Percentiles rank a stretch among this genome's conserved stretches.
These are phyloP conservation scores for Melanophora roralis DNA, from an alignment of 2,888 invertebrate genomes.

Conservation along the genomic window DNA sequence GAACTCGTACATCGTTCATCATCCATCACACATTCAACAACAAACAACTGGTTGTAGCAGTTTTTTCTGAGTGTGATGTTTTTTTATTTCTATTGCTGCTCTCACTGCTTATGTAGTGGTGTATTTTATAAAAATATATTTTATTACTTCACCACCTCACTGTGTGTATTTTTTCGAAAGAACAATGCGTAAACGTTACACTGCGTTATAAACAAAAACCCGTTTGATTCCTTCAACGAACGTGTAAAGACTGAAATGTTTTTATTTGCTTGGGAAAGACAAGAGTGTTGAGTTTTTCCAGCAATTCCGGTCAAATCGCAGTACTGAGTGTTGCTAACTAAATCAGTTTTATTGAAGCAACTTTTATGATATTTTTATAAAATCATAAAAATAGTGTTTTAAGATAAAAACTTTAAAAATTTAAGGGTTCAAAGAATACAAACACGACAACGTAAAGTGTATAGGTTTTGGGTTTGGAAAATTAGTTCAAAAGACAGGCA, in stretches of 20 bases:
- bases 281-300: constrained; percentile 52
- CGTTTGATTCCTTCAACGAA: constrained; percentile 50
- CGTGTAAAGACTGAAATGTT: constrained; percentile 51
- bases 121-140: background rate
- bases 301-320: background rate
- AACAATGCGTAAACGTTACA: constrained; percentile 53
- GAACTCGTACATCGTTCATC: constrained; percentile 54
- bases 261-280: constrained; percentile 8
- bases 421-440: no score
- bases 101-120: constrained; percentile 57
- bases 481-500: no score
- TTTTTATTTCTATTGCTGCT: constrained; percentile 55
- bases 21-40: constrained; percentile 64
- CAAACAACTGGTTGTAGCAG: constrained; percentile 61
- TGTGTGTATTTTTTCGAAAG: background rate
- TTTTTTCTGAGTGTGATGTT: constrained; percentile 51
- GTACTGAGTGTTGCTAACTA: constrained; percentile 4
- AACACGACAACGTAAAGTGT: no score
- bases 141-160: constrained; percentile 24
- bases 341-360: background rate
- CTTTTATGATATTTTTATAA: no score
- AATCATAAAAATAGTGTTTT: no score
- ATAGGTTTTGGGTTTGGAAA: no score
- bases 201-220: constrained; percentile 18
- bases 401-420: no score